Evolutionary conservation across 2,113 vertebrate genomes (phyloP), one percentile per base, ranked within the genome.

Genomic region (Strix aluco): DNA sequence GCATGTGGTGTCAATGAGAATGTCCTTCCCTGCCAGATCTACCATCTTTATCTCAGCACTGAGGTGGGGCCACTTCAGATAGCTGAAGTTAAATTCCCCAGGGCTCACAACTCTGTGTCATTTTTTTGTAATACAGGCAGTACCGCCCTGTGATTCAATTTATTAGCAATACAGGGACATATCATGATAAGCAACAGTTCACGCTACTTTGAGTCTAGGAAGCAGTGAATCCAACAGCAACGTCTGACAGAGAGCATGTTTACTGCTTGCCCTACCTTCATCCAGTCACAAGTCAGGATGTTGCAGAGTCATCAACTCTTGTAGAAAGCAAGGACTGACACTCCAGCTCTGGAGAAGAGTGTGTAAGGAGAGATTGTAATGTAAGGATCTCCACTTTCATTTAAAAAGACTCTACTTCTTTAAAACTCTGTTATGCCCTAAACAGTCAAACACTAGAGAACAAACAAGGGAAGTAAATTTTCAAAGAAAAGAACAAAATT

Each of bases 121-220:
- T n/a, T 69, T 72, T 52, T 73, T 58, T 58, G 36, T 81, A 91
- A 89, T 38, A 86, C 54, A 95, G 44, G 62, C 71, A 95, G 65
- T 61, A 88, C 58, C 85, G 77, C 67, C 82, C 58, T 13, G 71
- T 95, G 90, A 83, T 75, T 69, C 27, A 47, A 73, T 87, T 42
- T 81, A 73, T 78, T 86, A 91, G 69, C 40, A 69, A 61, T 13
- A 44, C 34, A 82, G 46, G 40, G 46, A 66, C 15, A 52, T n/a
- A 65, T 14, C 13, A 61, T 9, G 26, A 59, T 22, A 81, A 82
- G n/a, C 52, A 89, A 62, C 29, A 85, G 11, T 17, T 54, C 9
- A 8, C 1, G 1, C 15, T 38, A 9, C 62, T 73, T 54, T 27
- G 55, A 77, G 38, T 18, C 40, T n/a, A 14, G 0, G 1, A 84